Conservation (phyloP, 2,888 invertebrate genomes). For the Elegia similella region DNA sequence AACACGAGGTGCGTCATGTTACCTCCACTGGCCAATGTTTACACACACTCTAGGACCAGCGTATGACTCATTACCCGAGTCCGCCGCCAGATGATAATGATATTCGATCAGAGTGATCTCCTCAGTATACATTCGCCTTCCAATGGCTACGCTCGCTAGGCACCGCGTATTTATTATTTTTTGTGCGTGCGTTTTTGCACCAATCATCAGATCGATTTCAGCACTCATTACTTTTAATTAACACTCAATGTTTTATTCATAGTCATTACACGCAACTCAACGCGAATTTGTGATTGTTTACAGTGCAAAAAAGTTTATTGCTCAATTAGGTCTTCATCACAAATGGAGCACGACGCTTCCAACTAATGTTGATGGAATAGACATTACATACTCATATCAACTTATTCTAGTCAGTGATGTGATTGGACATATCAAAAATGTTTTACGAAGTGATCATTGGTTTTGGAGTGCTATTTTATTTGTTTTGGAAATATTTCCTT, state of each 20-base stretch:
- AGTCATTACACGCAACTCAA: slow-evolving; percentile 31
- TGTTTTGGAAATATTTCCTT: slow-evolving; percentile 61
- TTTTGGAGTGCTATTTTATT: slow-evolving; percentile 54
- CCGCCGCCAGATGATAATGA: slow-evolving; percentile 62
- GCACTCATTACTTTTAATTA: slow-evolving; percentile 19
- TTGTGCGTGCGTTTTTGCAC: slow-evolving; percentile 18
- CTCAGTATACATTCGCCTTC: slow-evolving; percentile 53
- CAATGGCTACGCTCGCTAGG: slow-evolving; percentile 41
- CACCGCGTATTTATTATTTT: slow-evolving; percentile 29
- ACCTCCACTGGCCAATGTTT: slow-evolving; percentile 59
- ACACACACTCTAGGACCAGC: slow-evolving; percentile 62
- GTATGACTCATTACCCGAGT: slow-evolving; percentile 60
- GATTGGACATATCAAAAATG: slow-evolving; percentile 60
- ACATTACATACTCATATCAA: slow-evolving; percentile 35
- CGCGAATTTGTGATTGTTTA: slow-evolving; percentile 41
- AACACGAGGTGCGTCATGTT: slow-evolving; percentile 60
- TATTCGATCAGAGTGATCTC: slow-evolving; percentile 46
- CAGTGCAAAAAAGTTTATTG: slow-evolving; percentile 44
- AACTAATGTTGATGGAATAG: slow-evolving; percentile 45
- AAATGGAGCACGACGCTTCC: slow-evolving; percentile 54
- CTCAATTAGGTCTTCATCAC: slow-evolving; percentile 44
- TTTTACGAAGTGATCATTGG: slow-evolving; percentile 65
- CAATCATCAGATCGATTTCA: slow-evolving; percentile 24
- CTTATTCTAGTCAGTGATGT: slow-evolving; percentile 60
- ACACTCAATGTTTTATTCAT: slow-evolving; percentile 34